Base-by-base conservation (phyloP, 1,140 invertebrate genomes). In the Ceratoteleas bidentatus region DNA sequence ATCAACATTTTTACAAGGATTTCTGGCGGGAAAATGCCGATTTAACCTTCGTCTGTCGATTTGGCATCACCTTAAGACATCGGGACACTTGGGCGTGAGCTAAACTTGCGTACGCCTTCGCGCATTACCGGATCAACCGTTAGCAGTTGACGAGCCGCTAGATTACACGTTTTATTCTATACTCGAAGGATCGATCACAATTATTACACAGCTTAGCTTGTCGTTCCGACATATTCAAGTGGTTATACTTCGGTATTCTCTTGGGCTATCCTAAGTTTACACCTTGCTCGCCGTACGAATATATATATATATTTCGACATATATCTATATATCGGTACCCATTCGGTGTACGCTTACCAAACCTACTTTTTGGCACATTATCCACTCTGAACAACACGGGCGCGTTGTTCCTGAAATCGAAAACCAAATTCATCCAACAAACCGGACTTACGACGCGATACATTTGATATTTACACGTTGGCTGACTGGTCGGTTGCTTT, bases 301-400 rank as follows among this genome's bases (percentile, higher is more conserved):
- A 58, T 54, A 65, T 11, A 40, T 14, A 50, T 72, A 70, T 72
- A 47, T 13, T n/a, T n/a, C n/a, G n/a, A n/a, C n/a, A n/a, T n/a
- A n/a, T n/a, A n/a, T n/a, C n/a, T n/a, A n/a, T n/a, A n/a, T n/a
- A n/a, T n/a, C n/a, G n/a, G n/a, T n/a, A n/a, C n/a, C n/a, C n/a
- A n/a, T n/a, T n/a, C n/a, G n/a, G n/a, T n/a, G n/a, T n/a, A n/a
- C 34, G 45, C 68, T 70, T 82, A 61, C 66, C 84, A 84, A 70
- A 58, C 58, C 69, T 81, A 81, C 49, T 61, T 75, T 87, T 87
- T 87, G 85, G 85, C 85, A 87, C 85, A 82, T 83, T 68, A 87
- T 87, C 85, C 85, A 87, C 85, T 64, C 60, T 77, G 13, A 58
- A 80, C 83, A 73, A 82, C 76, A 65, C 58, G 60, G 53, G 52